These are phyloP conservation scores for Chymomyza caudatula DNA, from an alignment of 2,888 invertebrate genomes.

Conservation along the genomic window DNA sequence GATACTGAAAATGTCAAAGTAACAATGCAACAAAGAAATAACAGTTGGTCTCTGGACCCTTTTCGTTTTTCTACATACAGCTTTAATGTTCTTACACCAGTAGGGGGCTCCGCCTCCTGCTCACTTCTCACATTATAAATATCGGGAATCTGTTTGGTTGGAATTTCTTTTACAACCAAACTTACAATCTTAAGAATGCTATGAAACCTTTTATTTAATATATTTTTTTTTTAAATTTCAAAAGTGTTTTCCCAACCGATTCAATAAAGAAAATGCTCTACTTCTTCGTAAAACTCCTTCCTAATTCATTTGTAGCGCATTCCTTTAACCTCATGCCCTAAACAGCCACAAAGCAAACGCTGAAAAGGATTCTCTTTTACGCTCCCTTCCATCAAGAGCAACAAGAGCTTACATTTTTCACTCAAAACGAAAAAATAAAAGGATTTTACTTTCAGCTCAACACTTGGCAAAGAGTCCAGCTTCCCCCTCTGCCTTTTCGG, in stretches of 20 bases:
- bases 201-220: too few species aligned
- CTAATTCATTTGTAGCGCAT: not conserved
- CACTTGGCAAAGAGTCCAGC: constrained; percentile 41
- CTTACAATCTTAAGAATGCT: too few species aligned
- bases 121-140: too few species aligned
- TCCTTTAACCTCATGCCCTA: not conserved
- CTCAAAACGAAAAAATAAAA: constrained; percentile 4
- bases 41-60: too few species aligned
- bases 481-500: constrained; percentile 31
- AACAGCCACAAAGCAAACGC: not conserved
- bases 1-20: too few species aligned
- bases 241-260: not conserved
- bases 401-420: not conserved
- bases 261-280: not conserved
- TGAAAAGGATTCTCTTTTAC: not conserved
- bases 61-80: too few species aligned
- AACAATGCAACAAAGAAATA: too few species aligned
- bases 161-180: too few species aligned
- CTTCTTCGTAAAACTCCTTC: not conserved
- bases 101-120: too few species aligned
- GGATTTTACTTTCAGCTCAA: constrained; percentile 51
- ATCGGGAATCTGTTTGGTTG: too few species aligned
- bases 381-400: not conserved
- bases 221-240: too few species aligned
- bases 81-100: too few species aligned